Base-by-base conservation (phyloP, 2,888 invertebrate species). In the Andrena dorsata region DNA sequence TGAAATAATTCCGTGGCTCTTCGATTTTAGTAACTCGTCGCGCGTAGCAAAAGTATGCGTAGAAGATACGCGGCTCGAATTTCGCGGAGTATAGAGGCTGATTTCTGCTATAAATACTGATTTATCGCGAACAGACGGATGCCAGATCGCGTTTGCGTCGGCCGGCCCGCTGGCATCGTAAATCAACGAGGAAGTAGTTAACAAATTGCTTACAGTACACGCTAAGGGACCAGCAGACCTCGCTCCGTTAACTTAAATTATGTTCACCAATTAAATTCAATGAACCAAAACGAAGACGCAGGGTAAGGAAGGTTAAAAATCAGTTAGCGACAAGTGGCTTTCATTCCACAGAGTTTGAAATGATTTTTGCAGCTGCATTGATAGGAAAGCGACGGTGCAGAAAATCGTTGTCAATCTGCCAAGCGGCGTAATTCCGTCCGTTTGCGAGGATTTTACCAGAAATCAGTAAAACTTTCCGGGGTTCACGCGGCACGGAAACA, bases 61-160 rank as follows among this genome's bases (percentile, higher is more conserved):
- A 13, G 20, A n/a, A 23, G 7, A 61, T 30, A n/a, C 23, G 8
- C 53, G 30, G 28, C 2, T 80, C 51, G 26, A 79, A 72, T 70
- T 73, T 30, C 72, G 74, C 47, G 63, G 49, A 56, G 32, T 79
- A 80, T 80, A 63, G 71, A 69, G 66, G 58, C 71, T 85, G 80
- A 74, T 82, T 86, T 77, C 68, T 75, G 85, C 86, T 92, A 91
- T 92, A 92, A 92, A 93, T 92, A 92, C 80, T 87, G 86, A 91
- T 90, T 90, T 89, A 92, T 90, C 84, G 87, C 66, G 64, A 64
- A 82, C 86, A 75, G 70, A 80, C 79, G 70, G 68, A 79, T 90
- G 90, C 90, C 90, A 92, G 87, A 87, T 87, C 80, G 75, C 35
- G 77, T 78, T 90, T 90, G 76, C 90, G 89, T 90, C 90, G 90